Evolutionary conservation across 2,888 invertebrate genomes (phyloP).

Genomic region (Leucophenga maculata): DNA sequence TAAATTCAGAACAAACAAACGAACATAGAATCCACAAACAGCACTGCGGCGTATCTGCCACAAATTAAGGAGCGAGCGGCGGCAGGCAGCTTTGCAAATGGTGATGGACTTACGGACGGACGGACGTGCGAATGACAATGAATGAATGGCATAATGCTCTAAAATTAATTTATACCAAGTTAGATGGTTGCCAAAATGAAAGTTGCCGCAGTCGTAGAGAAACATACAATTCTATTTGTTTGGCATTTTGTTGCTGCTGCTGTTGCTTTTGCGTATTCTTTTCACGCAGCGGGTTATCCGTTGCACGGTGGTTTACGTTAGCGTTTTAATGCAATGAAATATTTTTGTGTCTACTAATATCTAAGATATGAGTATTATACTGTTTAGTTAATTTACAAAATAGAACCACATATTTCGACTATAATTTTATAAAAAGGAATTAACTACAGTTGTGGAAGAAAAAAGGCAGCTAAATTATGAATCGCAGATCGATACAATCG

Average conservation of each 20-base stretch:
- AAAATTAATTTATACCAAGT: slow-evolving; percentile 62
- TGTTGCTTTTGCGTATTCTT: neutral
- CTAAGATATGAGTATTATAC: no score
- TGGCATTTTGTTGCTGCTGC: neutral
- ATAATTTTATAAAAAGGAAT: no score
- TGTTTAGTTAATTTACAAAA: no score
- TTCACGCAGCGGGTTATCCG: neutral
- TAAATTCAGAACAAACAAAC: no score
- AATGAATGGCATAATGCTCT: slow-evolving; percentile 60
- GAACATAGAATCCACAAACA: slow-evolving; percentile 12
- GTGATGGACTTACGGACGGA: neutral
- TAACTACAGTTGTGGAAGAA: no score
- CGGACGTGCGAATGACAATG: slow-evolving; percentile 4
- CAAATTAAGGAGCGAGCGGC: neutral
- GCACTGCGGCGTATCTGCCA: neutral
- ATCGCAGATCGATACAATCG: no score
- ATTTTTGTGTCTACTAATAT: no score
- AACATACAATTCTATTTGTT: neutral
- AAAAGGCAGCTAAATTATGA: no score
- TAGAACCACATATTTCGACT: no score
- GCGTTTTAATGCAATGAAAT: no score
- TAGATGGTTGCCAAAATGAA: slow-evolving; percentile 19
- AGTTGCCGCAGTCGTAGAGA: neutral
- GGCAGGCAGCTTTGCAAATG: neutral
- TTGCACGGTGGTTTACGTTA: no score